Conservation (phyloP, 2,888 invertebrate genomes). For the Drosophila nr. medialis region DNA sequence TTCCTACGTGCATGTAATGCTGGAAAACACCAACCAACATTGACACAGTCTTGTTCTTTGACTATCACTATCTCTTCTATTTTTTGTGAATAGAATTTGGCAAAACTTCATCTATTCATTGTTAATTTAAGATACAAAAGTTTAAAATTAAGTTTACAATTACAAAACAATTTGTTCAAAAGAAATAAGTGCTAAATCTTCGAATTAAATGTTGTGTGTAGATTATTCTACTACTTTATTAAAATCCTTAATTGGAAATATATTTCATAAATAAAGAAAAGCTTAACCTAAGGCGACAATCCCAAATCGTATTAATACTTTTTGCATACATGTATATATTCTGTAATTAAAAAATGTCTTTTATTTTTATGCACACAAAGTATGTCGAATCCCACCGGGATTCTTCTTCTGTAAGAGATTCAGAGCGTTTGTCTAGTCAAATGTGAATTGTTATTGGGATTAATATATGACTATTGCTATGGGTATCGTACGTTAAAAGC, state of each 20-base stretch:
- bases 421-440: neutral
- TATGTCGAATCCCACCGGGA: neutral
- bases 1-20: neutral
- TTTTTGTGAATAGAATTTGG: neutral
- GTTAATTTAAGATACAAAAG: neutral
- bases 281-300: neutral
- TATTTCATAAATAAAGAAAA: neutral
- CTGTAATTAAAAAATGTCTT: no score
- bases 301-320: no score
- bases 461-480: neutral
- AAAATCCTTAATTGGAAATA: neutral
- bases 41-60: neutral
- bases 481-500: neutral
- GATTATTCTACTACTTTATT: neutral
- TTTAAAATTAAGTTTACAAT: neutral
- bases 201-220: neutral
- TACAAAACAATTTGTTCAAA: neutral
- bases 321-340: no score
- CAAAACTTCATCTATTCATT: neutral
- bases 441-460: neutral
- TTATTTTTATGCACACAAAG: neutral
- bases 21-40: neutral
- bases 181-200: neutral
- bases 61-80: neutral
- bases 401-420: neutral